These are phyloP conservation scores for Podilymbus podiceps DNA, from an alignment of 2,113 vertebrate species.

Conservation along the genomic window DNA sequence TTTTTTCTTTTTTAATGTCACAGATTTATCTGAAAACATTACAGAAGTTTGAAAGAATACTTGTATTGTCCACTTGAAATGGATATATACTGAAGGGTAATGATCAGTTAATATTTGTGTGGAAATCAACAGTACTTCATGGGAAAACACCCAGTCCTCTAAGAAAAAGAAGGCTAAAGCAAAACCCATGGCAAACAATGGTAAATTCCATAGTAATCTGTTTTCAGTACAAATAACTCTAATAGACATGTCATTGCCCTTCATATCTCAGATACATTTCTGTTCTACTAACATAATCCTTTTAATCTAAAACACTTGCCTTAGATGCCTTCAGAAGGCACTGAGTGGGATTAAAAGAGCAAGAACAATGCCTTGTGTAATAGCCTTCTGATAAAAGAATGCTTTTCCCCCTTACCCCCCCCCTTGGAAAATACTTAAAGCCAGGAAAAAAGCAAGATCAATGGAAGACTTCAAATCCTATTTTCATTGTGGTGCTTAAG, in stretches of 20 bases:
- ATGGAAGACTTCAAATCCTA: not conserved
- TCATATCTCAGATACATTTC: not conserved
- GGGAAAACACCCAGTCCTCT: not conserved
- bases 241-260: not conserved
- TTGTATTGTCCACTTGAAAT: not conserved
- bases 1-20: not conserved
- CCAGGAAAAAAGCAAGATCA: not conserved
- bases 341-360: not conserved
- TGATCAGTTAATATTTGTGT: not conserved
- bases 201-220: not conserved
- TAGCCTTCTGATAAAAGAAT: not conserved
- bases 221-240: not conserved
- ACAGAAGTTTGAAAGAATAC: not conserved
- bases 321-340: not conserved
- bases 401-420: not conserved
- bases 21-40: not conserved
- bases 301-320: not conserved
- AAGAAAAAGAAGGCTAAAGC: not conserved
- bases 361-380: not conserved
- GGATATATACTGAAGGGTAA: not conserved
- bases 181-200: not conserved
- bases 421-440: not conserved
- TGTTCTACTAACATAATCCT: not conserved
- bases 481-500: not conserved
- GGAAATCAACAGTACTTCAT: not conserved